phyloP scores from a whole-genome alignment of 1,140 invertebrate genomes.

The Drosophila equinoxialis region DNA sequence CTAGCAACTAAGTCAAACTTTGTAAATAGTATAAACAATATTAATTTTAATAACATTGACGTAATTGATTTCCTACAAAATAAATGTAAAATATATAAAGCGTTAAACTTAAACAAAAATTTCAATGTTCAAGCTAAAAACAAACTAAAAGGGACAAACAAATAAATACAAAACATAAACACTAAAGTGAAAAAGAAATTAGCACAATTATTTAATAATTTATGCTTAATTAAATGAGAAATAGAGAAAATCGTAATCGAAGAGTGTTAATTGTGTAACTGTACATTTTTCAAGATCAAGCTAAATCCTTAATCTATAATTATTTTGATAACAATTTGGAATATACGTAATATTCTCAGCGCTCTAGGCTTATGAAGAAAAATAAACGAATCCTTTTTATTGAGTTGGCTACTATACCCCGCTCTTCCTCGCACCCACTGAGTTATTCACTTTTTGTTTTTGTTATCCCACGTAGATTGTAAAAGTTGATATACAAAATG shows the following conservation, averaged over 20 bases:
- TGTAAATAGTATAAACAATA: slow-evolving; percentile 53
- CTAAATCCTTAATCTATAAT: slow-evolving; percentile 52
- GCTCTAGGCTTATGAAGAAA: slow-evolving; percentile 31
- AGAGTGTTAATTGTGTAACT: slow-evolving; percentile 53
- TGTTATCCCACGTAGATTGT: slow-evolving; percentile 54
- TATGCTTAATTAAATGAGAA: slow-evolving; percentile 57
- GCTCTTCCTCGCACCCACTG: slow-evolving; percentile 18
- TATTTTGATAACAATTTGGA: slow-evolving; percentile 56
- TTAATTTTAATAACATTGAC: slow-evolving; percentile 73
- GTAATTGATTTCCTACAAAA: slow-evolving; percentile 61
- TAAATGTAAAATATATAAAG: slow-evolving; percentile 37
- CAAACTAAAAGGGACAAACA: slow-evolving; percentile 16
- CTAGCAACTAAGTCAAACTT: slow-evolving; percentile 64
- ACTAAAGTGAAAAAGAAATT: slow-evolving; percentile 53
- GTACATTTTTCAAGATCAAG: slow-evolving; percentile 58
- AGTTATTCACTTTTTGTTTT: slow-evolving; percentile 42
- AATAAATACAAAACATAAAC: slow-evolving; percentile 20
- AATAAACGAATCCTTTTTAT: slow-evolving; percentile 22
- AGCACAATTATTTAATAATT: slow-evolving; percentile 79
- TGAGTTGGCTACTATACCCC: slow-evolving; percentile 2
- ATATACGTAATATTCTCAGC: slow-evolving; percentile 59
- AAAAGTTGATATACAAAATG: slow-evolving; percentile 31
- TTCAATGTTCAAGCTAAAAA: slow-evolving; percentile 46
- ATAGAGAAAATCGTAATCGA: slow-evolving; percentile 37
- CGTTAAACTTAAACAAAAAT: slow-evolving; percentile 67